Evolutionary conservation across 2,888 invertebrate species (phyloP), one percentile per base, ranked within the genome.

Genomic region (Pandemis heparana): DNA sequence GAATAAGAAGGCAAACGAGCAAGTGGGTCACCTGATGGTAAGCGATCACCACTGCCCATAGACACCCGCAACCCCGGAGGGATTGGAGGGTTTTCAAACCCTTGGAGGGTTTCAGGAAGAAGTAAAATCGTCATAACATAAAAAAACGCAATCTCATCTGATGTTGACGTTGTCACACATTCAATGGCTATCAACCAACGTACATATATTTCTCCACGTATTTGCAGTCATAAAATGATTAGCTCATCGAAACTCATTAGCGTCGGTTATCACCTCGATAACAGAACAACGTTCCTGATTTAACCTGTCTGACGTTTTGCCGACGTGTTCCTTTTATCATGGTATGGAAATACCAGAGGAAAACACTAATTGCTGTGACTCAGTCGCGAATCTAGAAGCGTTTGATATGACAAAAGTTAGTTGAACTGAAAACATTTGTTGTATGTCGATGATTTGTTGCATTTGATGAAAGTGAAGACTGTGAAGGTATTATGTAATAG

Each of bases 251-350:
- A 63, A 64, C 73, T 59, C 68, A 68, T 73, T 73, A 59, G 68
- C 59, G 63, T 59, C 56, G 65, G 68, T 73, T 73, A 73, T 73
- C 73, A 48, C 48, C 39, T 59, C 41, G 73, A 73, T 73, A 73
- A 73, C 51, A 51, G 56, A 64, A 73, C 73, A 73, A 48, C 63
- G 68, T 63, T 73, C 69, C 59, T 73, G 73, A 73, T 69, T 73
- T 73, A 73, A 59, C 59, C 48, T 59, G 16, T 71, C 48, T 69
- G 72, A 72, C 62, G 73, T 69, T 63, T 6, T 39, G 41, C 73
- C 73, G 68, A 56, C 46, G 63, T 23, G 73, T 69, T 66, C 38
- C 48, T 64, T 53, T 68, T 64, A 69, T 68, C 63, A 41, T 18
- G 53, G 16, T 56, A 48, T 18, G 53, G 16, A 18, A 68, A 48